phyloP scores from a whole-genome alignment of 2,797 vertebrate species.

The Chiloscyllium punctatum region DNA sequence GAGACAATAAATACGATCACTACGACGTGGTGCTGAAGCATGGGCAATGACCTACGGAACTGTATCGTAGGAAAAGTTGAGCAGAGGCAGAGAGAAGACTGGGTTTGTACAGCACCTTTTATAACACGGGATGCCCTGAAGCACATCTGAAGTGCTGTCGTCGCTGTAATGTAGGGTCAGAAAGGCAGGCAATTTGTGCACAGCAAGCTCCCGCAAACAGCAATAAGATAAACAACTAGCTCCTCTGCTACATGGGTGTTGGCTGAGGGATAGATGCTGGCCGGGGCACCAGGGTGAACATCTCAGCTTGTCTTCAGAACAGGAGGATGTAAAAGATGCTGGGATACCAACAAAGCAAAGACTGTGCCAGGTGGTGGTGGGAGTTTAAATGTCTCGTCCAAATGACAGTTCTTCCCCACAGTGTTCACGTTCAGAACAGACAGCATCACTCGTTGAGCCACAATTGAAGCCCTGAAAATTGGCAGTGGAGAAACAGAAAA shows the following conservation, averaged over 20 bases:
- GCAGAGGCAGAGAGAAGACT: conserved; percentile 42
- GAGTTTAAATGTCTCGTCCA: neutral
- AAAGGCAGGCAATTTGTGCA: neutral
- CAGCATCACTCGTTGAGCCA: neutral
- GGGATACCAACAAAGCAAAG: no score
- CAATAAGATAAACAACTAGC: neutral
- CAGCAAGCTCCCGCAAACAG: neutral
- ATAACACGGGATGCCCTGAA: neutral
- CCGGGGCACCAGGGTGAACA: neutral
- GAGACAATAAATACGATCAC: neutral
- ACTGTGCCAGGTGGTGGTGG: no score
- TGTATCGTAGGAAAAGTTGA: neutral
- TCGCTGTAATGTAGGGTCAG: neutral
- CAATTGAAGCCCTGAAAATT: neutral
- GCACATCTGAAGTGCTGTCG: neutral
- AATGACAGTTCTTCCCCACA: no score
- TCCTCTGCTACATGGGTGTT: neutral
- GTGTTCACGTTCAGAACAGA: neutral
- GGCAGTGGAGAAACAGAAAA: neutral
- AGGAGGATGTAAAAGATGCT: neutral
- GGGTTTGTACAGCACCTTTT: neutral
- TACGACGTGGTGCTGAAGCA: neutral
- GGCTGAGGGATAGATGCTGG: neutral
- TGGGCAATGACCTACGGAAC: neutral
- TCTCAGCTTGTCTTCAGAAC: neutral